These are phyloP conservation scores for Cheilosia soror DNA, from an alignment of 2,888 invertebrate species.

Conservation along the genomic window DNA sequence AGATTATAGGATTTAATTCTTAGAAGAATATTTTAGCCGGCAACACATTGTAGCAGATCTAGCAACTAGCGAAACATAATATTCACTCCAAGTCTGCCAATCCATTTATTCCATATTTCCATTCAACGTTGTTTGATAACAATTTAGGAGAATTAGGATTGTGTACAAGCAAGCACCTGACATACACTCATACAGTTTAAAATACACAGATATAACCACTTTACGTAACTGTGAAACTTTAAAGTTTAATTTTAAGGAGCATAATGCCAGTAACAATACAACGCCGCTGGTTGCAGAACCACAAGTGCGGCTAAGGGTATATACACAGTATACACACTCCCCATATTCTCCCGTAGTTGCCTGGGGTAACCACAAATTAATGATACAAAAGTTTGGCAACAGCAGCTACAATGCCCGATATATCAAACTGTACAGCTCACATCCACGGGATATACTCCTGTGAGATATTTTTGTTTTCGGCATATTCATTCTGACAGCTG, in stretches of 20 bases:
- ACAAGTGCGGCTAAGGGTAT: not conserved
- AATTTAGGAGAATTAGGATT: too few relatives aligned
- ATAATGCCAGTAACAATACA: conserved; percentile 10
- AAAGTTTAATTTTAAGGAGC: conserved; percentile 42
- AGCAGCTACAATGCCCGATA: conserved; percentile 12
- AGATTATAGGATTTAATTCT: too few relatives aligned
- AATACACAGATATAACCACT: not conserved
- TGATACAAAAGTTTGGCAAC: conserved; percentile 56
- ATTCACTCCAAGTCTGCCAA: too few relatives aligned
- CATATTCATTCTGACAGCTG: conserved; percentile 48
- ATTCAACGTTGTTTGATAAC: too few relatives aligned
- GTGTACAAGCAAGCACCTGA: too few relatives aligned
- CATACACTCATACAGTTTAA: too few relatives aligned
- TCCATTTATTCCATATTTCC: too few relatives aligned
- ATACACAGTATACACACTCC: not conserved
- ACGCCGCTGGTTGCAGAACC: not conserved
- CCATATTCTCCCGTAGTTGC: conserved; percentile 18
- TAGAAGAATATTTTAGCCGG: too few relatives aligned
- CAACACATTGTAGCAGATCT: too few relatives aligned
- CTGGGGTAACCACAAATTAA: conserved; percentile 57
- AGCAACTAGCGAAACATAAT: too few relatives aligned
- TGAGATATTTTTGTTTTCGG: conserved; percentile 25
- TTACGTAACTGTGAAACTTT: not conserved
- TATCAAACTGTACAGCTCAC: not conserved
- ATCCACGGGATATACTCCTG: conserved; percentile 2